phyloP scores from a whole-genome alignment of 2,797 vertebrate genomes.

The Acipenser transmontanus region DNA sequence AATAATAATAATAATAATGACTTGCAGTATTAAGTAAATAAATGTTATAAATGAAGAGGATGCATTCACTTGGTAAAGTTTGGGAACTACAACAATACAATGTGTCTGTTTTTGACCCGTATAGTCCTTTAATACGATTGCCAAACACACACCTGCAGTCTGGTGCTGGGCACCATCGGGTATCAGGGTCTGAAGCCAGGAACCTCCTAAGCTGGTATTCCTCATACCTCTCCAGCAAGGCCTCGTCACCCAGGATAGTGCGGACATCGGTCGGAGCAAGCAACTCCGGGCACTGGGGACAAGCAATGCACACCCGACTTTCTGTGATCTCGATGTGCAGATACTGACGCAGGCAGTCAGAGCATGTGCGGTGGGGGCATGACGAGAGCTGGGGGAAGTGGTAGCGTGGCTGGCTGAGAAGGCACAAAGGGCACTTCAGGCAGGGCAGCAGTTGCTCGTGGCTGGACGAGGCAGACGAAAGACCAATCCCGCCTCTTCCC shows the following conservation, averaged over 20 bases:
- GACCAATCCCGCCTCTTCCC: slow-evolving; percentile 48
- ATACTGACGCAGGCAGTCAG: slow-evolving; percentile 69
- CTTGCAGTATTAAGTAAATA: too few relatives aligned
- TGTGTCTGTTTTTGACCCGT: too few relatives aligned
- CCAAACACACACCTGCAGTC: slow-evolving; percentile 69
- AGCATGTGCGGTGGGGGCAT: slow-evolving; percentile 69
- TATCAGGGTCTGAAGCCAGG: slow-evolving; percentile 68
- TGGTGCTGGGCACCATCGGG: slow-evolving; percentile 77
- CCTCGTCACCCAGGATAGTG: slow-evolving; percentile 62
- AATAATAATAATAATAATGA: too few relatives aligned
- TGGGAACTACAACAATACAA: too few relatives aligned
- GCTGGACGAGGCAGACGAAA: slow-evolving; percentile 59
- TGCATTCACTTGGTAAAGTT: too few relatives aligned
- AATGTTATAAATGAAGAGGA: too few relatives aligned
- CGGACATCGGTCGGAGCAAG: slow-evolving; percentile 60
- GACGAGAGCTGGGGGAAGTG: slow-evolving; percentile 67
- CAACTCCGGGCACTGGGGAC: slow-evolving; percentile 68
- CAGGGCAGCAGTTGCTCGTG: slow-evolving; percentile 57
- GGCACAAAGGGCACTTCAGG: slow-evolving; percentile 74
- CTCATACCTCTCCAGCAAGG: slow-evolving; percentile 70
- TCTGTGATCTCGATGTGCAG: slow-evolving; percentile 69
- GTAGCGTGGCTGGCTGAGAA: slow-evolving; percentile 70
- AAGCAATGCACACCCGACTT: slow-evolving; percentile 69
- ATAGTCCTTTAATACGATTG: not conserved
- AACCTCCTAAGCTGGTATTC: slow-evolving; percentile 74